phyloP scores from a whole-genome alignment of 2,888 invertebrate genomes.

The Ischnus inquisitorius region DNA sequence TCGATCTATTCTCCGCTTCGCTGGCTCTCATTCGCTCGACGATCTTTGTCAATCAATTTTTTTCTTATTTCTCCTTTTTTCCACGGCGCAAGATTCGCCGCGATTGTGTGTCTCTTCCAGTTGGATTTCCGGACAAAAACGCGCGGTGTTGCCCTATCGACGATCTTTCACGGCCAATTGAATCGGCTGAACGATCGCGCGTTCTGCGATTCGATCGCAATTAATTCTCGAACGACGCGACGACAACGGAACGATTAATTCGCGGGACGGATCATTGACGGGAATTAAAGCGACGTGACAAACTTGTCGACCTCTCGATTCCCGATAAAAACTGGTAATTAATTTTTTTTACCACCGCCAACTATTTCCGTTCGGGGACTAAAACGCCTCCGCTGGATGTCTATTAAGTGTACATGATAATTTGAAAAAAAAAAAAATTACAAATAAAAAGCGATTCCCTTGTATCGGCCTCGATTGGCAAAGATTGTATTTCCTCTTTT shows the following conservation, averaged over 20 bases:
- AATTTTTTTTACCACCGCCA: background rate
- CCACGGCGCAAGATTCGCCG: conserved; percentile 14
- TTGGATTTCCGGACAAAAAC: conserved; percentile 5
- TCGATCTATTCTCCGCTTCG: conserved; percentile 66
- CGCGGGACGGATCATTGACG: background rate
- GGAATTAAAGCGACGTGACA: background rate
- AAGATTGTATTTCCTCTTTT: background rate
- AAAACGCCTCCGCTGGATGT: no score
- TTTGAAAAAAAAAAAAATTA: no score
- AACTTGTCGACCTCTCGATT: background rate
- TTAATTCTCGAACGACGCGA: background rate
- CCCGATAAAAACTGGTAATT: background rate
- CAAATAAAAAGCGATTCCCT: background rate
- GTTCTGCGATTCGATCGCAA: background rate
- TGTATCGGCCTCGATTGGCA: background rate
- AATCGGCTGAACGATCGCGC: conserved; percentile 41
- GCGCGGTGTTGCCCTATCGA: background rate
- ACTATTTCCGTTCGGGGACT: no score
- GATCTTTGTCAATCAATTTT: conserved; percentile 54
- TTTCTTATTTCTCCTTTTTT: conserved; percentile 46
- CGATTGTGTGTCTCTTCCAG: conserved; percentile 13
- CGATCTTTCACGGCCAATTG: conserved; percentile 37
- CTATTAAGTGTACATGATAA: no score
- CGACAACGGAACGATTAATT: conserved; percentile 23
- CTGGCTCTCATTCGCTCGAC: conserved; percentile 63